phyloP scores from a whole-genome alignment of 1,140 invertebrate genomes.

The Leptonema lineaticorne region DNA sequence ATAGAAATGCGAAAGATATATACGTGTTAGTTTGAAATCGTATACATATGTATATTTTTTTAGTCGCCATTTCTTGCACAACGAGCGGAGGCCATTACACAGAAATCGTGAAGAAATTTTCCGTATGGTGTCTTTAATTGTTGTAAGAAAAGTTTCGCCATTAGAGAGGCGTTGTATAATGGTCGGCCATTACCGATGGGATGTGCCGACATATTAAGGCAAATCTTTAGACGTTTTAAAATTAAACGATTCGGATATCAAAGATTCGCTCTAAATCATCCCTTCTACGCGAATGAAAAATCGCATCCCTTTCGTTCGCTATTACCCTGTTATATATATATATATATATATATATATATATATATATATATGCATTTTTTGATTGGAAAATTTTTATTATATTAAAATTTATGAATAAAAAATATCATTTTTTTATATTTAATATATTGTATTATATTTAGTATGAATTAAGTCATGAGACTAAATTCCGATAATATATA shows the following conservation, averaged over 20 bases:
- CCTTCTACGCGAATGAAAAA: too few relatives aligned
- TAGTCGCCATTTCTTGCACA: not conserved
- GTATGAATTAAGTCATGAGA: too few relatives aligned
- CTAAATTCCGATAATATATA: too few relatives aligned
- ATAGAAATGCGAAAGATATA: not conserved
- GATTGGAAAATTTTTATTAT: too few relatives aligned
- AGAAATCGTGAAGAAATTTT: conserved; percentile 32
- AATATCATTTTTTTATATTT: too few relatives aligned
- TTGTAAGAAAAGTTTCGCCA: conserved; percentile 33
- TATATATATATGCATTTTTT: too few relatives aligned
- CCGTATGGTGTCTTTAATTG: conserved; percentile 33
- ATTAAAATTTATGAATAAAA: too few relatives aligned
- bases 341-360: too few relatives aligned
- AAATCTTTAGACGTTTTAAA: conserved; percentile 36
- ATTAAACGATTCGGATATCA: conserved; percentile 12
- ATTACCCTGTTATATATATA: too few relatives aligned
- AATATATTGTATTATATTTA: too few relatives aligned
- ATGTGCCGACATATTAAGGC: conserved; percentile 33
- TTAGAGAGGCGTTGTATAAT: conserved; percentile 36
- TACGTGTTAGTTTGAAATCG: not conserved
- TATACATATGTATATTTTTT: not conserved
- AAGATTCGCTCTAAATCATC: not conserved
- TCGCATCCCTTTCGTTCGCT: too few relatives aligned
- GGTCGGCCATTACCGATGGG: conserved; percentile 27
- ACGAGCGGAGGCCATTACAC: conserved; percentile 17